Base-by-base conservation (phyloP, 2,113 vertebrate species). In the Camelus dromedarius region DNA sequence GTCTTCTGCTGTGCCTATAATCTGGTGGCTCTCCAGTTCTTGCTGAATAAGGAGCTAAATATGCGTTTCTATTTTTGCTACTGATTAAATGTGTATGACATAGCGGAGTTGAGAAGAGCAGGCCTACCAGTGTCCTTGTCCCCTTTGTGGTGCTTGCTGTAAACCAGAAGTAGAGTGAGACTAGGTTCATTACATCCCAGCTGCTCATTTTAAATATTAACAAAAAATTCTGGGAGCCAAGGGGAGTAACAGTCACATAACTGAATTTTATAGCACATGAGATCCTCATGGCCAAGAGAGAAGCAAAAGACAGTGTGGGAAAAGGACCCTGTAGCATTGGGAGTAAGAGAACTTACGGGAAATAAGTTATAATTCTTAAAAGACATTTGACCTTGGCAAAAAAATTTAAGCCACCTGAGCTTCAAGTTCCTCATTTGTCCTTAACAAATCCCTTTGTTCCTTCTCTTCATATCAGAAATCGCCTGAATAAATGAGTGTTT, bases 11-110 rank as follows among this genome's bases (percentile, higher is more conserved):
- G 19, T 91, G 81, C 58, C 76, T 94, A 18, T 92, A 91, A 97
- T 94, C 97, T 94, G 82, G 72, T 97, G 81, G 84, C 67, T 96
- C 95, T 96, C 85, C 92, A 96, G 67, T 93, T 93, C 86, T 75
- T 96, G 89, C 93, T 97, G 96, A 97, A 95, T 82, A 96, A 96
- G 92, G 72, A 77, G n/a, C 91, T 95, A 96, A 95, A 96, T 97
- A 75, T 91, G 73, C 70, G 75, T 96, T 96, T 95, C 96, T 98
- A 98, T 97, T 98, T 97, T 96, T 95, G 91, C 18, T 54, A 0
- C 92, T 83, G 94, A 97, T 97, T 96, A 93, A 96, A 97, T 58
- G 91, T 86, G 56, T 77, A 79, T 92, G 93, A 67, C 67, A 97
- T 20, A 79, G 35, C 89, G 84, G 66, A 80, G 46, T 46, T 73